These are phyloP conservation scores for Tipula confusa DNA, from an alignment of 2,888 invertebrate species.

Conservation along the genomic window DNA sequence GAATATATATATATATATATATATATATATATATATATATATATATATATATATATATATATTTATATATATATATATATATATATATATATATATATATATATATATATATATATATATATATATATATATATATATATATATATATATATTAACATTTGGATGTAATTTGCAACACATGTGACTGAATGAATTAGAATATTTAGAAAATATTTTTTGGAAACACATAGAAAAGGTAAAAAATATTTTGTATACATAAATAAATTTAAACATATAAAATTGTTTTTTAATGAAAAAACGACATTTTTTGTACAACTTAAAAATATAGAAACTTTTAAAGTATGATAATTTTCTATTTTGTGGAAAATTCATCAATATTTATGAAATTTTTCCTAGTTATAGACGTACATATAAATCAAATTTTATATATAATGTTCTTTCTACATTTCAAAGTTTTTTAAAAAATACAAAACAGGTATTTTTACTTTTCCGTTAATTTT, in stretches of 20 bases:
- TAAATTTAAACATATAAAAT: constrained; percentile 32
- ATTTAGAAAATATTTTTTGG: constrained; percentile 31
- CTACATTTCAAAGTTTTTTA: not conserved
- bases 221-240: not conserved
- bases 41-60: too few relatives aligned
- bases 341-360: not conserved
- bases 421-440: not conserved
- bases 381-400: not conserved
- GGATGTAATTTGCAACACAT: constrained; percentile 34
- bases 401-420: not conserved
- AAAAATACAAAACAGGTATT: not conserved
- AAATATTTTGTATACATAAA: not conserved
- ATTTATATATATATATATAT: not conserved
- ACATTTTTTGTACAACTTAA: constrained; percentile 27
- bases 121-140: not conserved
- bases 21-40: too few relatives aligned
- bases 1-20: not conserved
- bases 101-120: not conserved
- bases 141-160: not conserved
- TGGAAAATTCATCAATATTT: constrained; percentile 14
- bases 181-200: constrained; percentile 36
- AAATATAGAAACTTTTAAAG: not conserved
- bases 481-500: not conserved
- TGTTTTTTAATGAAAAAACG: constrained; percentile 36
- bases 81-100: not conserved